These are phyloP conservation scores for Podarcis lilfordi DNA, from an alignment of 2,797 vertebrate species.

Conservation along the genomic window DNA sequence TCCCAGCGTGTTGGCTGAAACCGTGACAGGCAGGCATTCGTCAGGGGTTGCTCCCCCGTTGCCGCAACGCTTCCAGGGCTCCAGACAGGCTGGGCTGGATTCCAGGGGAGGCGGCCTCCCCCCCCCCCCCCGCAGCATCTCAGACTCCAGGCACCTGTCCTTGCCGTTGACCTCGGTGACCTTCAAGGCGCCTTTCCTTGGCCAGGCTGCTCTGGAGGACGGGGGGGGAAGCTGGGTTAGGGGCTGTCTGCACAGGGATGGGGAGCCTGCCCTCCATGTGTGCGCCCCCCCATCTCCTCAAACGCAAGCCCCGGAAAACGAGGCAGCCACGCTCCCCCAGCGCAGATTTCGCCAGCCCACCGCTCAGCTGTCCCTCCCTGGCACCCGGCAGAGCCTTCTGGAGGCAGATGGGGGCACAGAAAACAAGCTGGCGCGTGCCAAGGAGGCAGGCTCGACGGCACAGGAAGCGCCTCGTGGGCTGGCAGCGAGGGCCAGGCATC, in stretches of 20 bases:
- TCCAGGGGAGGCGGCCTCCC: too few relatives aligned
- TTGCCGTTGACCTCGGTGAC: neutral
- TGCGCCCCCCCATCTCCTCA: too few relatives aligned
- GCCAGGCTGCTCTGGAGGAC: neutral
- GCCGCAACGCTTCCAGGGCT: too few relatives aligned
- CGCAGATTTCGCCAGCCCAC: conserved; percentile 5
- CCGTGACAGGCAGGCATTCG: too few relatives aligned
- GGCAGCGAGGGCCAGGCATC: too few relatives aligned
- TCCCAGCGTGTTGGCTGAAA: too few relatives aligned
- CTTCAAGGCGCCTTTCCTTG: neutral
- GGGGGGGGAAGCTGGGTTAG: neutral
- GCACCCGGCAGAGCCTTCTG: neutral
- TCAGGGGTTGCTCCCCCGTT: too few relatives aligned
- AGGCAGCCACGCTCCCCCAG: neutral
- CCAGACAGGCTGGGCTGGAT: too few relatives aligned
- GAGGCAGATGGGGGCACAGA: neutral
- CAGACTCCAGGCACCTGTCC: too few relatives aligned
- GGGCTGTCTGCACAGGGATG: neutral
- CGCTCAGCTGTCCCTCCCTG: neutral
- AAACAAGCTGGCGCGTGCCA: neutral
- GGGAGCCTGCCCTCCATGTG: too few relatives aligned
- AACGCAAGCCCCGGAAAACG: neutral
- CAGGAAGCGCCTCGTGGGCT: neutral
- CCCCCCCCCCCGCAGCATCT: too few relatives aligned
- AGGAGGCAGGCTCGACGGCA: neutral